phyloP scores from a whole-genome alignment of 2,113 vertebrate genomes.

The Cariama cristata region DNA sequence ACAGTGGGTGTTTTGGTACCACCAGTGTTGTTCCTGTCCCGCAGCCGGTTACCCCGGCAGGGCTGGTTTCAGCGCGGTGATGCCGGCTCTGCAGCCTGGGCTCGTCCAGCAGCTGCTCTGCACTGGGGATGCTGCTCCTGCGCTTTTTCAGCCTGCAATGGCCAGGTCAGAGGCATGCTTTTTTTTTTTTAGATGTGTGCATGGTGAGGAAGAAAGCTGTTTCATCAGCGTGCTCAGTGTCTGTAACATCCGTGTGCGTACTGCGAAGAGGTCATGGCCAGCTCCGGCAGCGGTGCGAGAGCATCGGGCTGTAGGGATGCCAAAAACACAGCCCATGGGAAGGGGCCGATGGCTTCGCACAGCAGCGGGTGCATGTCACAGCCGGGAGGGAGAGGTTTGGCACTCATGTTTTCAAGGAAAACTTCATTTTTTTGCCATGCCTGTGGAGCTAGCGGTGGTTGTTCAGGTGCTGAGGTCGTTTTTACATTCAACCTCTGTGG shows the following conservation, averaged over 20 bases:
- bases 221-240: background rate
- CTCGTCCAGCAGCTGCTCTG: background rate
- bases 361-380: background rate
- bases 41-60: rapidly evolving
- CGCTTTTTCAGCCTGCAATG: background rate
- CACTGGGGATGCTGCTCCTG: background rate
- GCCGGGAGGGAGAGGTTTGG: background rate
- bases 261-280: background rate
- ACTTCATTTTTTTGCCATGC: background rate
- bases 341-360: background rate
- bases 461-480: background rate
- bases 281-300: background rate
- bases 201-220: background rate
- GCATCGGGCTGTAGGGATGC: background rate
- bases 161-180: background rate
- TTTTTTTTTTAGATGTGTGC: background rate
- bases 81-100: background rate
- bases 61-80: background rate
- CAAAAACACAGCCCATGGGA: background rate
- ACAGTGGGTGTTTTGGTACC: rapidly evolving
- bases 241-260: background rate
- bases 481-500: background rate
- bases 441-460: background rate
- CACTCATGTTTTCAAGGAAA: background rate
- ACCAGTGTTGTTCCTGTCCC: rapidly evolving